These are phyloP conservation scores for Alcedo quadribrachys DNA, from an alignment of 2,797 vertebrate species.

Conservation along the genomic window DNA sequence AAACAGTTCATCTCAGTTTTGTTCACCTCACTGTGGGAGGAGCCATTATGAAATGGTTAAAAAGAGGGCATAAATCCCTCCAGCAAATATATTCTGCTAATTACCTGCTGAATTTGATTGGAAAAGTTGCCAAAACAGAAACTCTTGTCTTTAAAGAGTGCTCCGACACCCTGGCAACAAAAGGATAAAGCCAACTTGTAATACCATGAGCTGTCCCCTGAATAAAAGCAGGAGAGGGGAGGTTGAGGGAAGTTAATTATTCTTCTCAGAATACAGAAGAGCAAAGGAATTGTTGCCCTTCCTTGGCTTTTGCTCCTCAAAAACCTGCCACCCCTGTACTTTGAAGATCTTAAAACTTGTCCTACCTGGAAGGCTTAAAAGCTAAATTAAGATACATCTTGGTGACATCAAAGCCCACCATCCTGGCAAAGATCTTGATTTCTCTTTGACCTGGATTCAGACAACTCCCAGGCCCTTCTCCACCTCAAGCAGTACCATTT, in stretches of 20 bases:
- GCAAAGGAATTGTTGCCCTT: neutral
- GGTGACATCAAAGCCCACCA: fast-evolving
- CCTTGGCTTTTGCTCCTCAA: neutral
- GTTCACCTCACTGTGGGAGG: neutral
- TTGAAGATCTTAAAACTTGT: neutral
- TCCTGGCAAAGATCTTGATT: neutral
- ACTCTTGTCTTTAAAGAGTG: fast-evolving
- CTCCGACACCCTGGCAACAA: fast-evolving
- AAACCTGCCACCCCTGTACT: neutral
- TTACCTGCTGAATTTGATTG: fast-evolving
- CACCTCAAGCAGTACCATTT: neutral
- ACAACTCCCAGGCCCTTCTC: neutral
- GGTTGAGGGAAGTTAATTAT: neutral
- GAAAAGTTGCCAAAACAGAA: neutral
- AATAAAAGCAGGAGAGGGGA: neutral
- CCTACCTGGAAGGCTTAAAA: neutral
- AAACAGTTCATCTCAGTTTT: neutral
- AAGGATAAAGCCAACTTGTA: neutral
- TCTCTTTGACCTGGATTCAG: neutral
- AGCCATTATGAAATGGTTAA: neutral
- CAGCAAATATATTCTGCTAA: fast-evolving
- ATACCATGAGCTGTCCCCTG: neutral
- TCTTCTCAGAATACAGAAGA: neutral
- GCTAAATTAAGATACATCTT: neutral
- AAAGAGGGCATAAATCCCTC: neutral